Evolutionary conservation across 2,888 invertebrate genomes (phyloP).

Genomic region (Aleiodes testaceus): DNA sequence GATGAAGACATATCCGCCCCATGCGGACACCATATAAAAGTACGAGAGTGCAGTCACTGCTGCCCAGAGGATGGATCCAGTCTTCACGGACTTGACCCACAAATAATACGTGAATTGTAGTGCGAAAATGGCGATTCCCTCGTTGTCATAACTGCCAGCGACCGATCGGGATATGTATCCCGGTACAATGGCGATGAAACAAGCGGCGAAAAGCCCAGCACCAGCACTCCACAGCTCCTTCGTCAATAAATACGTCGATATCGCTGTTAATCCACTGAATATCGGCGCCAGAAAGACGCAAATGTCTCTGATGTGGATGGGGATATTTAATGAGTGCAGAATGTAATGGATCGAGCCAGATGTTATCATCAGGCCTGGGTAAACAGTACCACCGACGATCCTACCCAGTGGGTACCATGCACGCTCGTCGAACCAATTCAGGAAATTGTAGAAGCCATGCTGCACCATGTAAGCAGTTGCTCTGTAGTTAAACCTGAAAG

Average conservation of each 20-base stretch:
- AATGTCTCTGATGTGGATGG: slow-evolving; percentile 97
- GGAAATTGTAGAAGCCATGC: slow-evolving; percentile 99
- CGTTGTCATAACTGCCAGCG: slow-evolving; percentile 99
- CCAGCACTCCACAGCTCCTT: slow-evolving; percentile 98
- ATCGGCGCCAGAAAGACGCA: slow-evolving; percentile 99
- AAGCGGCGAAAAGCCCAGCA: slow-evolving; percentile 98
- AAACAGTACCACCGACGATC: slow-evolving; percentile 99
- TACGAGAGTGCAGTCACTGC: slow-evolving; percentile 95
- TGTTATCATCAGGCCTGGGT: slow-evolving; percentile 99
- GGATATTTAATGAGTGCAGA: slow-evolving; percentile 92
- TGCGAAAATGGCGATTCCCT: slow-evolving; percentile 99
- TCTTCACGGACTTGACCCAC: slow-evolving; percentile 98
- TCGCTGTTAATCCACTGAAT: slow-evolving; percentile 98
- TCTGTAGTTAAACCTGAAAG: slow-evolving; percentile 95
- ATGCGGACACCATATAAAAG: slow-evolving; percentile 99
- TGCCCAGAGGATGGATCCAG: slow-evolving; percentile 98
- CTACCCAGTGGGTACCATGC: slow-evolving; percentile 99
- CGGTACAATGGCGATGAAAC: slow-evolving; percentile 98
- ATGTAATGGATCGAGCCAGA: slow-evolving; percentile 97
- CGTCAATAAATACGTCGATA: slow-evolving; percentile 97
- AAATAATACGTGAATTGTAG: slow-evolving; percentile 98
- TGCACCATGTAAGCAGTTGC: slow-evolving; percentile 99
- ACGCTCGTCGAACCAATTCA: slow-evolving; percentile 99
- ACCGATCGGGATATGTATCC: slow-evolving; percentile 99
- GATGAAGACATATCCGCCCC: slow-evolving; percentile 99